A percentile compares a stretch with the other conserved stretches of the same genome.
Evolutionary conservation across 2,113 vertebrate species (phyloP).

Genomic region (Campylomormyrus tamandua): DNA sequence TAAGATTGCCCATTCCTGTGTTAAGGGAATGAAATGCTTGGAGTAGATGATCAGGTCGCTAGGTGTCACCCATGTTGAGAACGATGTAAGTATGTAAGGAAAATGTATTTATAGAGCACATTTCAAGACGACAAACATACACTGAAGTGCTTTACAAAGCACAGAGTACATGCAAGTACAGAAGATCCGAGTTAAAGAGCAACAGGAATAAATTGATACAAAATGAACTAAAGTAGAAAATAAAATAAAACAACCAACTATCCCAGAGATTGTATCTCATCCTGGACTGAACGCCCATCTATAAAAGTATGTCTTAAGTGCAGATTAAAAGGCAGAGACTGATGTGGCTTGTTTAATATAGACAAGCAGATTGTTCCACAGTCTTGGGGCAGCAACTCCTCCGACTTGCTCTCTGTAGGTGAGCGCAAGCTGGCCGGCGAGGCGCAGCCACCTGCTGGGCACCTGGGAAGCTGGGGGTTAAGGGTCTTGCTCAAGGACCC

Average conservation of each 20-base stretch:
- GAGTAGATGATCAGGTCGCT: neutral
- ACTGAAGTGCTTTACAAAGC: neutral
- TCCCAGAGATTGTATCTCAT: neutral
- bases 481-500: neutral
- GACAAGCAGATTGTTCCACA: neutral
- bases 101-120: neutral
- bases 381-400: neutral
- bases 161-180: neutral
- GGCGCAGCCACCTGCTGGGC: no score
- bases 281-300: neutral
- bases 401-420: neutral
- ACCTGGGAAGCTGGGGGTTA: neutral
- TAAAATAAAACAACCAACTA: neutral
- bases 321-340: neutral
- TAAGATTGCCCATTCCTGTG: no score
- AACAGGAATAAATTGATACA: neutral
- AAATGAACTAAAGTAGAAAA: neutral
- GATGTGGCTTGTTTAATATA: neutral
- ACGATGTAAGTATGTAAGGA: neutral
- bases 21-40: neutral
- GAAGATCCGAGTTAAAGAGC: neutral
- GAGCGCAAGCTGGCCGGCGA: neutral
- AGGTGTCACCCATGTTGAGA: neutral
- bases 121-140: neutral
- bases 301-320: neutral